Evolutionary conservation across 2,888 invertebrate genomes (phyloP), one percentile per base, ranked within the genome.

Genomic region (Vanessa cardui): DNA sequence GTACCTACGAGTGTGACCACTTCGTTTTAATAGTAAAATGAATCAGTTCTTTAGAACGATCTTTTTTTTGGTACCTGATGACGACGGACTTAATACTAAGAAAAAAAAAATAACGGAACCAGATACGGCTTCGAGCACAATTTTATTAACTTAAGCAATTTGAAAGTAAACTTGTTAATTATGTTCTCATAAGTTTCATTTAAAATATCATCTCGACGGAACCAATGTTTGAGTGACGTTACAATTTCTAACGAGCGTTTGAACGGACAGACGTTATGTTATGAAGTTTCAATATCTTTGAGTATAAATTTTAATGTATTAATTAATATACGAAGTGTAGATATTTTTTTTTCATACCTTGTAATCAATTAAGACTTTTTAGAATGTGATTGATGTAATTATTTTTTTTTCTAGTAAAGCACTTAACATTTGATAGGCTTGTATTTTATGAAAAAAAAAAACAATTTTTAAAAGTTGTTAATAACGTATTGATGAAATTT

Each of bases 131-230:
- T n/a, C 47, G 6, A 52, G 66, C 64, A 68, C 18, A 54, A 63
- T 70, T 71, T 68, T 64, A 72, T 68, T 69, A 82, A 86, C 85
- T 87, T 84, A 85, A 85, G 84, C 74, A 80, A 83, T 88, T 87
- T 82, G 88, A 89, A 90, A 90, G 88, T 83, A 80, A 84, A 84
- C 87, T 86, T 83, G 86, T 88, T 89, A 89, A 89, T 89, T 88
- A 86, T 78, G 82, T 78, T 82, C 83, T 81, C 84, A 84, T 89
- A 84, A 81, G 87, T 87, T 84, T 81, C 77, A 81, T 83, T 79
- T 83, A 77, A 81, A 81, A 83, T 86, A 83, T 39, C 85, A 83
- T 84, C 83, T 75, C 76, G 76, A 72, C 74, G 78, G 64, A 68
- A 64, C 73, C 74, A 73, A 74, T 76, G 72, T 76, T 77, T 83